Base-by-base conservation (phyloP, 2,113 vertebrate genomes). In the Theropithecus gelada region DNA sequence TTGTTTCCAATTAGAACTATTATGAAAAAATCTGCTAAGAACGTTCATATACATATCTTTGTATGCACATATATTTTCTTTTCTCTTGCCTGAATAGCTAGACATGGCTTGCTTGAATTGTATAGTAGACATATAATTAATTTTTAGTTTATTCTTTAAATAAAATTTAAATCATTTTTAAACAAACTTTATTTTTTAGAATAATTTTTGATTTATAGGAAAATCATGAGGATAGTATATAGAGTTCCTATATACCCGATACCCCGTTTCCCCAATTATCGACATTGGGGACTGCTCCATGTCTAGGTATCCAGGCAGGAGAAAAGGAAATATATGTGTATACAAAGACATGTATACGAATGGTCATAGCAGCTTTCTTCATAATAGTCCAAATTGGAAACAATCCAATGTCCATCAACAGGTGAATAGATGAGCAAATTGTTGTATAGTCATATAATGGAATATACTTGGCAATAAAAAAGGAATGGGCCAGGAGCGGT, bases 151-250 rank as follows among this genome's bases (percentile, higher is more conserved):
- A 40, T 52, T 93, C 93, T 79, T 78, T 9, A 78, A 9, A 30
- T 40, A 43, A 27, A 14, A 27, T 78, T 80, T 68, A 55, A 22
- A 38, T 43, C 32, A 40, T 55, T 85, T 92, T n/a, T 57, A 40
- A 23, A 75, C 52, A 78, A 82, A 12, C 6, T n/a, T 75, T 72
- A 50, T 45, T 45, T 73, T 72, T 95, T 72, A 89, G 32, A 89
- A 75, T 86, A 95, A 40, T 81, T 86, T 93, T 86, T 81, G 3
- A 82, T 73, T 88, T 93, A 91, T 25, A 68, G 16, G 25, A 96
- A 88, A 94, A 50, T 13, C 97, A 2, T 73, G 25, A 97, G 90
- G 16, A 61, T 64, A 25, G 10, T 93, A 35, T n/a, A 75, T 35
- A 92, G 6, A 35, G 8, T 87, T 94, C 8, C 11, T 45, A 75